Evolutionary conservation across 2,113 vertebrate species (phyloP).

Genomic region (Oryzias celebensis): DNA sequence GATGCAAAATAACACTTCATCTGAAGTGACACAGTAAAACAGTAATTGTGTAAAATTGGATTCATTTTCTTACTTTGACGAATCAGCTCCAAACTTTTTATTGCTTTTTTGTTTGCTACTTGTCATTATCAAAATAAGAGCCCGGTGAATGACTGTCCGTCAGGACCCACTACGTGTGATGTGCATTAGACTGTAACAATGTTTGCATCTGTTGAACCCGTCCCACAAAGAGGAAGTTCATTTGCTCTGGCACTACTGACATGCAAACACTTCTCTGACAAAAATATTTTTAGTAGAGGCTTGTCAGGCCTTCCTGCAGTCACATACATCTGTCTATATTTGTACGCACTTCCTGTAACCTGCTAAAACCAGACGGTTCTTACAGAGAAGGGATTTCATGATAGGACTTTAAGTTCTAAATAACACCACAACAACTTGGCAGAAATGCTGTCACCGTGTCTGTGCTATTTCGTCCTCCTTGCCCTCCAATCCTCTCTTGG

Average conservation of each 20-base stretch:
- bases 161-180: constrained; percentile 20
- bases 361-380: no score
- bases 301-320: no score
- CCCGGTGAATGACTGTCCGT: not conserved
- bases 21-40: no score
- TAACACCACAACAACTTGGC: constrained; percentile 25
- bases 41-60: no score
- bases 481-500: constrained; percentile 44
- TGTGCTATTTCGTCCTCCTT: not conserved
- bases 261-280: constrained; percentile 9
- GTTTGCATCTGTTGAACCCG: constrained; percentile 5
- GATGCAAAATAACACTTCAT: no score
- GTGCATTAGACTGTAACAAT: constrained; percentile 1
- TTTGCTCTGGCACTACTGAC: not conserved
- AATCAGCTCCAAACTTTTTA: no score
- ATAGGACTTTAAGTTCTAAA: constrained; percentile 3
- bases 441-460: constrained; percentile 31
- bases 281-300: no score
- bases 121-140: no score
- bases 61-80: no score
- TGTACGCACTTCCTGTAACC: no score
- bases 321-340: no score
- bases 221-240: constrained; percentile 2
- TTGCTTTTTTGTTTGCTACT: no score
- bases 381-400: not conserved